Percentiles rank a stretch among this genome's conserved stretches.
Evolutionary conservation across 1,140 invertebrate species (phyloP).

Genomic region (Drosophila setifemur): DNA sequence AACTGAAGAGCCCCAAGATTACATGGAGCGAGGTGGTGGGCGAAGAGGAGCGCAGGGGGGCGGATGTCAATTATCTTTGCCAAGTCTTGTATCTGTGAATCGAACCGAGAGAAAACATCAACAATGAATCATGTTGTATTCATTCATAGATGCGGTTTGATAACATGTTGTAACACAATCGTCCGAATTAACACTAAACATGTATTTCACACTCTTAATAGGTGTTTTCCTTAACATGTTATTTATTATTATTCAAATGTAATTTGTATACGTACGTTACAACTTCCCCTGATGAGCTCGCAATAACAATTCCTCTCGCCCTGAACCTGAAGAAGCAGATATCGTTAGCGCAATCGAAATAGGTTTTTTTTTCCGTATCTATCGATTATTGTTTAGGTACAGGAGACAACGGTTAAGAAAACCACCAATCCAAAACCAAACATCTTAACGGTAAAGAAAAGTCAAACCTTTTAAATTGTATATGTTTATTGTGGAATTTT

Average conservation of each 20-base stretch:
- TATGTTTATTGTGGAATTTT: no score
- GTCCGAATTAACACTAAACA: background rate
- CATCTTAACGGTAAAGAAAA: no score
- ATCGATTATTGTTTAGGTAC: constrained; percentile 14
- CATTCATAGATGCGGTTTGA: constrained; percentile 10
- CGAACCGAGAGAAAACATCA: constrained; percentile 26
- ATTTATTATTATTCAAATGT: background rate
- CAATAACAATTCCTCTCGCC: constrained; percentile 19
- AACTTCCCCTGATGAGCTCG: background rate
- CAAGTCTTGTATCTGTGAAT: constrained; percentile 16
- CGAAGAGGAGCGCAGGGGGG: background rate
- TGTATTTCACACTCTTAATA: background rate
- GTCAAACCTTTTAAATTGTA: no score
- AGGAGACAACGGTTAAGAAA: background rate
- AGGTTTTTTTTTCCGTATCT: background rate
- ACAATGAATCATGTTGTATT: constrained; percentile 36
- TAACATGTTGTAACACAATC: constrained; percentile 1
- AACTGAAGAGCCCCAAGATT: background rate
- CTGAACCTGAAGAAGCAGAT: constrained; percentile 3
- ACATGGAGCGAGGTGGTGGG: background rate
- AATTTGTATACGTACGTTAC: constrained; percentile 5
- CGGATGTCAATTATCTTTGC: constrained; percentile 33
- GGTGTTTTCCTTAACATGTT: background rate
- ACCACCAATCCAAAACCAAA: background rate
- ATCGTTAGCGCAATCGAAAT: background rate